phyloP scores from a whole-genome alignment of 2,113 vertebrate genomes.

The Excalfactoria chinensis region DNA sequence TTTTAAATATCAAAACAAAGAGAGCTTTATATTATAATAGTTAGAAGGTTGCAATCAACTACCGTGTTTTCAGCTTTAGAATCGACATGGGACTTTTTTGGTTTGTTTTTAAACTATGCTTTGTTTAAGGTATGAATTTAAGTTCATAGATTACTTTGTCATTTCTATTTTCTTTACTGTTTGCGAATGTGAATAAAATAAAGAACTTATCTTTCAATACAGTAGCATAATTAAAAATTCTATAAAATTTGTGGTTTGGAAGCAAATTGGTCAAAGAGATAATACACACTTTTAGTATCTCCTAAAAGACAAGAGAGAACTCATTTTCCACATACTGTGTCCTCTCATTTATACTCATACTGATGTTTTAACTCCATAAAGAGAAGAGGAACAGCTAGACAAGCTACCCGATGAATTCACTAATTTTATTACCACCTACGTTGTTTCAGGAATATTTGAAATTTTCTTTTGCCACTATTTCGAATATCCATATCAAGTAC shows the following conservation, averaged over 20 bases:
- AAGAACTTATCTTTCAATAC: neutral
- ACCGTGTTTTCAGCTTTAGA: neutral
- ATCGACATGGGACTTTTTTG: neutral
- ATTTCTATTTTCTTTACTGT: neutral
- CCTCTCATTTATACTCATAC: neutral
- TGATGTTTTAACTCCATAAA: neutral
- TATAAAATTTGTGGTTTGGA: neutral
- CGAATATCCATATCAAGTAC: neutral
- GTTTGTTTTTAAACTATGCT: neutral
- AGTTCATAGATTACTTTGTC: neutral
- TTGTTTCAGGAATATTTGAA: neutral
- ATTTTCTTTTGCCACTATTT: neutral
- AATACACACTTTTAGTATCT: neutral
- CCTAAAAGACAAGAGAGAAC: neutral
- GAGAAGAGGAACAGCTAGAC: neutral
- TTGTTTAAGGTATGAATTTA: neutral
- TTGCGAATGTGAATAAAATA: neutral
- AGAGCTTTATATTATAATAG: neutral
- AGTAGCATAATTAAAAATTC: neutral
- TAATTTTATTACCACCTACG: neutral
- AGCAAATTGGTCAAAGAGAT: neutral
- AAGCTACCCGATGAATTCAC: neutral
- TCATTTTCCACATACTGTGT: neutral
- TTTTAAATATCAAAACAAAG: neutral
- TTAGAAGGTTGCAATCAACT: neutral